A percentile compares a stretch with the other conserved stretches of the same genome.
These are phyloP conservation scores for Cheilosia variabilis DNA, from an alignment of 2,888 invertebrate species.

Conservation along the genomic window DNA sequence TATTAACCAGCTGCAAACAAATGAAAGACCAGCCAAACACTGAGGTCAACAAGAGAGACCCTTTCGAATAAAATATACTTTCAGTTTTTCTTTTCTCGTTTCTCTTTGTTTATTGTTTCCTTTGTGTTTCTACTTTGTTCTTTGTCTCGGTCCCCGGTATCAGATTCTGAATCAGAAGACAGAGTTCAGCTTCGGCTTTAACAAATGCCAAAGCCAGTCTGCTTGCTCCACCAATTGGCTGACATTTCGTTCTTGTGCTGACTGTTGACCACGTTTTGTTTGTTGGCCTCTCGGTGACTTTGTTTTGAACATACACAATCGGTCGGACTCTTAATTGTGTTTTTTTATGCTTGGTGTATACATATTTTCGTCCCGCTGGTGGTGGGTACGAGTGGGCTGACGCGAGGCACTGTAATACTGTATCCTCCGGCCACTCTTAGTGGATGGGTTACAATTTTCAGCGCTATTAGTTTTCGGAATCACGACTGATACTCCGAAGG, in stretches of 20 bases:
- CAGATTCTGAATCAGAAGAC: neutral
- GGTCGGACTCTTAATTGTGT: constrained; percentile 19
- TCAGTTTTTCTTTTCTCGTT: constrained; percentile 30
- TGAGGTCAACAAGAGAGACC: constrained; percentile 66
- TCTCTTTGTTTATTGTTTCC: constrained; percentile 20
- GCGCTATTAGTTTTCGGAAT: constrained; percentile 77
- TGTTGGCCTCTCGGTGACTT: constrained; percentile 20
- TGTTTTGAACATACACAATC: constrained; percentile 51
- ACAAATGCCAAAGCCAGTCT: constrained; percentile 8
- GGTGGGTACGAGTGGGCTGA: constrained; percentile 14
- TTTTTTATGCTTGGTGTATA: constrained; percentile 34
- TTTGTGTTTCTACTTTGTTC: constrained; percentile 42
- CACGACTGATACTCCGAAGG: constrained; percentile 73
- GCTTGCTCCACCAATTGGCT: constrained; percentile 24
- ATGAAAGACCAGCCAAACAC: constrained; percentile 17
- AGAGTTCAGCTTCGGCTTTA: constrained; percentile 39
- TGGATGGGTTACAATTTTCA: constrained; percentile 65
- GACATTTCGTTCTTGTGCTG: constrained; percentile 25
- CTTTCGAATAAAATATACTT: constrained; percentile 42
- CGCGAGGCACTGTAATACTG: constrained; percentile 18
- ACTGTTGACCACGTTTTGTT: constrained; percentile 16
- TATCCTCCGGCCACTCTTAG: constrained; percentile 18
- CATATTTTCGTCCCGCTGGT: constrained; percentile 1
- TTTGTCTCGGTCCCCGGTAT: neutral
- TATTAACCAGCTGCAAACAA: constrained; percentile 1